phyloP scores from a whole-genome alignment of 2,113 vertebrate genomes.

The Heterochromis multidens region DNA sequence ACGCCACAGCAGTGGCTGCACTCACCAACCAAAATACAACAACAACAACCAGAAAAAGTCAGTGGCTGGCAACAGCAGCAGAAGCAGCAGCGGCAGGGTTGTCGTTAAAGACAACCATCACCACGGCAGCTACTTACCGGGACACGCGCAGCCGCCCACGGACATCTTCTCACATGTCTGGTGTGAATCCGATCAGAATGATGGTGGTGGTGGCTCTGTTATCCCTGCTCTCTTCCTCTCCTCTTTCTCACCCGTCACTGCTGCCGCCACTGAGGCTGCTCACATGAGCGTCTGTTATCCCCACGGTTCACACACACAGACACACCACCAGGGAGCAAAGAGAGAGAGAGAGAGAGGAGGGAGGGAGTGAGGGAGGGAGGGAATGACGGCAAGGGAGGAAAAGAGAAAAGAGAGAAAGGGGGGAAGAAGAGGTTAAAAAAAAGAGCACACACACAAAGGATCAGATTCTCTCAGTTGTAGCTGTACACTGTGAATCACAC shows the following conservation, averaged over 20 bases:
- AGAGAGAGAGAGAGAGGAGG: constrained; percentile 34
- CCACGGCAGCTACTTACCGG: constrained; percentile 82
- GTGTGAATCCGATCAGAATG: constrained; percentile 78
- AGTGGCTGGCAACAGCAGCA: constrained; percentile 22
- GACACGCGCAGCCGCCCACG: constrained; percentile 92
- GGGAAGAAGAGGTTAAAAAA: constrained; percentile 61
- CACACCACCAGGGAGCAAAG: constrained; percentile 51
- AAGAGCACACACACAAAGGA: constrained; percentile 61
- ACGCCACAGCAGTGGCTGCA: constrained; percentile 52
- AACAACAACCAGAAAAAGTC: constrained; percentile 45
- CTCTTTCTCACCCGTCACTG: constrained; percentile 67
- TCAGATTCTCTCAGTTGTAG: constrained; percentile 68
- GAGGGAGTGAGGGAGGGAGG: constrained; percentile 4
- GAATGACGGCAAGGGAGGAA: constrained; percentile 48
- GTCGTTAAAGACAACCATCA: constrained; percentile 60
- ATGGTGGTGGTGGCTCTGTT: constrained; percentile 63
- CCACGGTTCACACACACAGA: constrained; percentile 68
- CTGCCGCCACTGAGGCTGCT: constrained; percentile 73
- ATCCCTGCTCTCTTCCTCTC: constrained; percentile 45
- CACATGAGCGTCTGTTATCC: constrained; percentile 81
- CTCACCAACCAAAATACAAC: constrained; percentile 40
- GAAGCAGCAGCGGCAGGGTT: background rate
- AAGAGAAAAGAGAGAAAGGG: constrained; percentile 61
- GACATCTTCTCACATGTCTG: constrained; percentile 96
- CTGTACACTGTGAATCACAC: constrained; percentile 55